Evolutionary conservation across 2,797 vertebrate genomes (phyloP).

Genomic region (Columba guinea): DNA sequence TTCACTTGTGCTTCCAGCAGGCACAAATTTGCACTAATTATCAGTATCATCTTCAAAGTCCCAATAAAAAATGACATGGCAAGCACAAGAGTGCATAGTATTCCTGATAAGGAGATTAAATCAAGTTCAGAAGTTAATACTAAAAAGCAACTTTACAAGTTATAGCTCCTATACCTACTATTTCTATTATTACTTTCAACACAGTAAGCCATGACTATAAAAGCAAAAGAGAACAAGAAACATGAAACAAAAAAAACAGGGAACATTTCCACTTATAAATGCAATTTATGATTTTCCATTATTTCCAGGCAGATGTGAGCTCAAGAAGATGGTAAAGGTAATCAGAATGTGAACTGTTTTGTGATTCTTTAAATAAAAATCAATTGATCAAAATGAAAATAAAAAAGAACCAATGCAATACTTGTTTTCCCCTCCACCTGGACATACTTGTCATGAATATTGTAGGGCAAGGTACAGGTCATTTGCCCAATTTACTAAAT

Average conservation of each 20-base stretch:
- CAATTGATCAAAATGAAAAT: neutral
- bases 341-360: neutral
- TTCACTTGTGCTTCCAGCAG: neutral
- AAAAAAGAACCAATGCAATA: neutral
- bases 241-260: neutral
- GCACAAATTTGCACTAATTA: neutral
- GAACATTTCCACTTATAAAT: neutral
- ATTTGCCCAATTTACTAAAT: neutral
- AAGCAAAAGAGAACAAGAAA: neutral
- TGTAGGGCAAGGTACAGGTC: neutral
- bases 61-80: neutral
- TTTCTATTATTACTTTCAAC: neutral
- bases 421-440: neutral
- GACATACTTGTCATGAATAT: rapidly evolving
- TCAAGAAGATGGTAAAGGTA: neutral
- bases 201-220: neutral
- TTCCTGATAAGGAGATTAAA: neutral
- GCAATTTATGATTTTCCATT: neutral
- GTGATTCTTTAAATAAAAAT: neutral
- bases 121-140: neutral
- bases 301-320: neutral
- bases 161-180: neutral
- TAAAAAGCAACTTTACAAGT: neutral
- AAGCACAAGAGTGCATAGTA: neutral
- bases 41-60: neutral